These are phyloP conservation scores for Megamerina dolium DNA, from an alignment of 2,888 invertebrate species.

Conservation along the genomic window DNA sequence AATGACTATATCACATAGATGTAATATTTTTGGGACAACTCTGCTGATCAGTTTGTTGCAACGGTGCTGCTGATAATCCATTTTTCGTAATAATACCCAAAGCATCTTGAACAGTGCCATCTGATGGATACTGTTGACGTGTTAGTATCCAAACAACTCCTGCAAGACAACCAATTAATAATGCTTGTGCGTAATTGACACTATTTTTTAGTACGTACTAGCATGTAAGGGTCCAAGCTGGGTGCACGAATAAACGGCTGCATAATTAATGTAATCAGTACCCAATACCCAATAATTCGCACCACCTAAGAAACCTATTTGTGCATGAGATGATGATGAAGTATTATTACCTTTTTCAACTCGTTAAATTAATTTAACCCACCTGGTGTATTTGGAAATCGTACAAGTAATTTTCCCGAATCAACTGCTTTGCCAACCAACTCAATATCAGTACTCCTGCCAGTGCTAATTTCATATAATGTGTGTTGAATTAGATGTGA, in stretches of 20 bases:
- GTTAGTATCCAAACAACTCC: constrained; percentile 28
- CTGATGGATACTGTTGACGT: constrained; percentile 19
- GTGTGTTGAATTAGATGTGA: too few relatives aligned
- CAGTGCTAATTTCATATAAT: constrained; percentile 16
- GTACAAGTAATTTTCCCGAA: constrained; percentile 26
- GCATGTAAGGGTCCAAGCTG: constrained; percentile 25
- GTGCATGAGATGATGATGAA: too few relatives aligned
- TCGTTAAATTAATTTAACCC: too few relatives aligned
- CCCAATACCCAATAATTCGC: constrained; percentile 55
- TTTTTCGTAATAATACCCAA: constrained; percentile 15
- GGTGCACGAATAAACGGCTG: constrained; percentile 57
- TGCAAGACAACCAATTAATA: constrained; percentile 7
- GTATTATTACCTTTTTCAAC: too few relatives aligned
- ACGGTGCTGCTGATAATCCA: constrained; percentile 16
- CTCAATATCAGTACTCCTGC: constrained; percentile 18
- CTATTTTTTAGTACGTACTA: constrained; percentile 24
- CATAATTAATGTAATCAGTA: constrained; percentile 56
- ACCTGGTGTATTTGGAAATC: constrained; percentile 25
- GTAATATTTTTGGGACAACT: constrained; percentile 14
- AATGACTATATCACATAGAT: too few relatives aligned
- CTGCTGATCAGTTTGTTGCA: constrained; percentile 21
- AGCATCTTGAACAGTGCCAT: constrained; percentile 15
- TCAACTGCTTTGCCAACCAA: constrained; percentile 24
- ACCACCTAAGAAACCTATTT: constrained; percentile 21
- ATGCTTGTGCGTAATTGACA: not conserved